Base-by-base conservation (phyloP, 2,797 vertebrate species). In the Argya squamiceps region DNA sequence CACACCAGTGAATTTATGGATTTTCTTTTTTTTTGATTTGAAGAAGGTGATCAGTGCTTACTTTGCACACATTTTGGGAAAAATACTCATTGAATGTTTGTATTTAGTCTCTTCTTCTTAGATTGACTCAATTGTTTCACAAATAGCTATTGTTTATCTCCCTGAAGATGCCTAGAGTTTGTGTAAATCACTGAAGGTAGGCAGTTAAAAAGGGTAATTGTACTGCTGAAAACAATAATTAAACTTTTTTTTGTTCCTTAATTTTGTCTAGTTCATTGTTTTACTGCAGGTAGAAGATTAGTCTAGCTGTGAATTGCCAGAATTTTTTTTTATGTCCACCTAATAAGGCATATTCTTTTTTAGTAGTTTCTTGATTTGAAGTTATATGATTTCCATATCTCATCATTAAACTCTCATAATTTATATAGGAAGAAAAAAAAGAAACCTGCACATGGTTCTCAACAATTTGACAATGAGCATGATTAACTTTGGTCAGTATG, bases 211-310 rank as follows among this genome's bases (percentile, higher is more conserved):
- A 87, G 22, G 65, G 36, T 87, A 94, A 95, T 93, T 76, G 59
- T 83, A 69, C 49, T 78, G 69, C 50, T 95, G 88, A 89, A 96
- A 97, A 96, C 82, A 95, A 93, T 70, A 96, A 95, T 94, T 89
- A 85, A 32, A 22, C 15, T 47, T 89, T 84, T 94, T 82, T 26
- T 86, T 68, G 13, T 63, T 88, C 49, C 71, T 89, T 77, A 65
- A 20, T 41, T 97, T 93, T 75, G 82, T 91, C 39, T 88, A n/a
- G 32, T 88, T 92, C 36, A 41, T 68, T 92, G 27, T 83, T 92
- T 64, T 75, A 64, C 34, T 14, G 58, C 56, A 55, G 24, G 71
- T 89, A 27, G 73, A 91, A 67, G 41, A 93, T 32, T 32, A 85
- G 5, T 10, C n/a, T 71, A 46, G 5, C 8, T 77, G 22, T 70